These are phyloP conservation scores for Sakesphorus luctuosus DNA, from an alignment of 2,113 vertebrate genomes.

Conservation along the genomic window DNA sequence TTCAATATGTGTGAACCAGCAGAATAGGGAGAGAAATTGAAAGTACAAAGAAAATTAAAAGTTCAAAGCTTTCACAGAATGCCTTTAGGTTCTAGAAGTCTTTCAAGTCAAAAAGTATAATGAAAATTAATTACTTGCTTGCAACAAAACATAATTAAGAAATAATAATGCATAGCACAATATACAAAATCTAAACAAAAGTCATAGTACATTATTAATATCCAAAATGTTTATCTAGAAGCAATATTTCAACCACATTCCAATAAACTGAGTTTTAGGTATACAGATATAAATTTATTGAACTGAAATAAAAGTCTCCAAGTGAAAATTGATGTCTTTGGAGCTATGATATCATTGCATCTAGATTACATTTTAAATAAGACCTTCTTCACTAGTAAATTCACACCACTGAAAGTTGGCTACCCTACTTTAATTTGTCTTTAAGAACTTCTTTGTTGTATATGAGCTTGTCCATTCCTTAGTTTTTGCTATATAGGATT, in stretches of 20 bases:
- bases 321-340: not conserved
- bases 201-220: not conserved
- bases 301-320: not conserved
- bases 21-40: not conserved
- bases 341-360: not conserved
- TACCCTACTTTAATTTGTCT: not conserved
- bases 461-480: not conserved
- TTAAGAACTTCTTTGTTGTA: not conserved
- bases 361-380: not conserved
- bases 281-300: not conserved
- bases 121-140: constrained; percentile 37
- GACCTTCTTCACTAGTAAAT: not conserved
- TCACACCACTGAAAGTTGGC: not conserved
- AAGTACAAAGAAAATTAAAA: constrained; percentile 12
- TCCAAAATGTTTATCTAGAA: not conserved
- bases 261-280: not conserved
- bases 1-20: not conserved
- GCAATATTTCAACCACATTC: not conserved
- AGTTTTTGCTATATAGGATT: not conserved
- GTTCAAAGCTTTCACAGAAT: constrained; percentile 46
- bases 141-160: constrained; percentile 12
- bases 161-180: not conserved
- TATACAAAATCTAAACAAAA: not conserved
- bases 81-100: constrained; percentile 19
- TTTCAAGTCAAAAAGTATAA: constrained; percentile 36